A percentile compares a stretch with the other conserved stretches of the same genome.
Evolutionary conservation across 2,888 invertebrate genomes (phyloP).

Genomic region (Stenurella melanura): DNA sequence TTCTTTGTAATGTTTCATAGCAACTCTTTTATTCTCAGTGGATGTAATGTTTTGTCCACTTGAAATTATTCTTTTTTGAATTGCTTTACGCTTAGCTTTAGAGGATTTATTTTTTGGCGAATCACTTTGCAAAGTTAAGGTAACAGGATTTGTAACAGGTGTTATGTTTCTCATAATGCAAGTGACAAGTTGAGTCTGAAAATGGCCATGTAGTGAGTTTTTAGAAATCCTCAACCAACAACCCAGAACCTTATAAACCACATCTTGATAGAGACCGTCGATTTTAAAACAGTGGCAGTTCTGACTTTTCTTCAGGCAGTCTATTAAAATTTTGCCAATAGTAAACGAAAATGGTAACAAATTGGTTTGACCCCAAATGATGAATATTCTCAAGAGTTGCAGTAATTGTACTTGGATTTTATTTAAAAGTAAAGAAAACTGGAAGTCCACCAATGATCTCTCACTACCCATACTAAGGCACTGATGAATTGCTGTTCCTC

Average conservation of each 20-base stretch:
- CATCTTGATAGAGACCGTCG: constrained; percentile 53
- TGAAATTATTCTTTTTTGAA: constrained; percentile 53
- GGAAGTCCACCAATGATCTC: constrained; percentile 48
- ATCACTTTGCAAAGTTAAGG: constrained; percentile 49
- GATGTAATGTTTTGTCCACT: constrained; percentile 31
- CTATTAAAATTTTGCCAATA: constrained; percentile 57
- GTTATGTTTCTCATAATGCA: constrained; percentile 58
- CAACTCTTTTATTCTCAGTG: constrained; percentile 21
- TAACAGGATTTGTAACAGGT: constrained; percentile 51
- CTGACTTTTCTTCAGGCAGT: constrained; percentile 53
- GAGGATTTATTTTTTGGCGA: constrained; percentile 49
- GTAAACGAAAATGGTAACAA: constrained; percentile 58
- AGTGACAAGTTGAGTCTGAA: constrained; percentile 54
- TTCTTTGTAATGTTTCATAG: constrained; percentile 39
- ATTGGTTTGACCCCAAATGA: constrained; percentile 55
- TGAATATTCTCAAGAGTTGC: constrained; percentile 53
- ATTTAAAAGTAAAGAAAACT: constrained; percentile 53
- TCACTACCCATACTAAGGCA: constrained; percentile 49
- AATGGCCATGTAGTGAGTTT: constrained; percentile 54
- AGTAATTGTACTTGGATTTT: constrained; percentile 55
- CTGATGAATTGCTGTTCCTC: constrained; percentile 54
- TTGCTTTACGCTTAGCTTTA: constrained; percentile 54
- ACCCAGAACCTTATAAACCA: constrained; percentile 52
- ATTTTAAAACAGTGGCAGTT: constrained; percentile 57
- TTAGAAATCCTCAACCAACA: constrained; percentile 54